These are phyloP conservation scores for Phyllotis vaccarum DNA, from an alignment of 2,797 vertebrate species.

Conservation along the genomic window DNA sequence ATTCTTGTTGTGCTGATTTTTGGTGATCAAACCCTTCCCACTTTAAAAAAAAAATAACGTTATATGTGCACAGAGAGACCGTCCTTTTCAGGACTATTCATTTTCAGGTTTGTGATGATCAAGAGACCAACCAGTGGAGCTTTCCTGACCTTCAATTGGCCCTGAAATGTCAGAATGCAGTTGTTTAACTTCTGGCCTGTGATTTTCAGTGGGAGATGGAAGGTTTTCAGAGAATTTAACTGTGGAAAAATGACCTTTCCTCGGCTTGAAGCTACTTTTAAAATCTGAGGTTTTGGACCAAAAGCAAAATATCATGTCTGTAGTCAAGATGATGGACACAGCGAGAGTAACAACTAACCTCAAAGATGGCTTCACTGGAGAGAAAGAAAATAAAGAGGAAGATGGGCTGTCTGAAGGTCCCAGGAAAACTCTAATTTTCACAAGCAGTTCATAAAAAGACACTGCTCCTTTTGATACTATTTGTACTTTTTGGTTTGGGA, in stretches of 20 bases:
- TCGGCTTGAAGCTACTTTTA: neutral
- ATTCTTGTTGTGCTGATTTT: neutral
- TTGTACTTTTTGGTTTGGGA: neutral
- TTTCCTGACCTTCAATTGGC: neutral
- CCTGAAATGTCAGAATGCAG: neutral
- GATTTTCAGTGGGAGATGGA: neutral
- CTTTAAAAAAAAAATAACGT: neutral
- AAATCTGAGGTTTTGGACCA: slow-evolving; percentile 58
- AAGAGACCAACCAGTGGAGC: neutral
- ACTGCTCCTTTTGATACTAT: slow-evolving; percentile 85
- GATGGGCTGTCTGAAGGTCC: slow-evolving; percentile 85
- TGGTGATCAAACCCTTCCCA: neutral
- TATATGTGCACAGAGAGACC: neutral
- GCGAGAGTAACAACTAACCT: slow-evolving; percentile 84
- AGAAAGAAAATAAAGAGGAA: slow-evolving; percentile 78
- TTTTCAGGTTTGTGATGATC: neutral
- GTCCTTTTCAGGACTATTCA: neutral
- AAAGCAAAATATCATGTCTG: slow-evolving; percentile 78
- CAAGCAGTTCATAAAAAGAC: slow-evolving; percentile 86
- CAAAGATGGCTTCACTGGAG: slow-evolving; percentile 87
- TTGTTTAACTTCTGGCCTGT: neutral
- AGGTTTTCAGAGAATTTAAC: neutral
- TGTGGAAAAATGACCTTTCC: neutral
- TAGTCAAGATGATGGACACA: slow-evolving; percentile 80
- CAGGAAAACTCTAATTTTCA: slow-evolving; percentile 87